Conservation (phyloP, 2,797 vertebrate species). For the Clarias platycephalus region DNA sequence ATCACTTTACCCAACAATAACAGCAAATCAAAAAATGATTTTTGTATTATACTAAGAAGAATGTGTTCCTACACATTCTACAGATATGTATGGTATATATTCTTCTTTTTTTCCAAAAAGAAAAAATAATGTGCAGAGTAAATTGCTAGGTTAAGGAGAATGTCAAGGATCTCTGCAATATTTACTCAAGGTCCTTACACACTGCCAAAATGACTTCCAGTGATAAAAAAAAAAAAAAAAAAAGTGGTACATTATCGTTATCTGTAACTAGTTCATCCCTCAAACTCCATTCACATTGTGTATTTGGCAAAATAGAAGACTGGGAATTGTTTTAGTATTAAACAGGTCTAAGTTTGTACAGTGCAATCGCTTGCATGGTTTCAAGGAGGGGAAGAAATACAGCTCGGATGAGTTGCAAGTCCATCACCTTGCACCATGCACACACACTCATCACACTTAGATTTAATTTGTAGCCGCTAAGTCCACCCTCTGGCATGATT, state of each 20-base stretch:
- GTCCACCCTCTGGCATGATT: background rate
- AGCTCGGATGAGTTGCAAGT: background rate
- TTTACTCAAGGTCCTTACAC: background rate
- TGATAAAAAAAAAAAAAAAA: background rate
- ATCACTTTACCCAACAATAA: background rate
- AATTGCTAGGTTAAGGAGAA: background rate
- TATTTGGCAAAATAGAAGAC: background rate
- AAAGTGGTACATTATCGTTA: too few species aligned
- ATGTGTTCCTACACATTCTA: too few species aligned
- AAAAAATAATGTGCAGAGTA: background rate
- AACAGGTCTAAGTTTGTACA: background rate
- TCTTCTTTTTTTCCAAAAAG: too few species aligned
- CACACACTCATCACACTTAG: background rate
- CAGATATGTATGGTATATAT: too few species aligned
- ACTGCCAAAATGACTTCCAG: background rate
- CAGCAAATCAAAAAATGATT: background rate
- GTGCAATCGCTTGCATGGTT: background rate
- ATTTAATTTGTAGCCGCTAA: background rate
- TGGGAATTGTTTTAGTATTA: background rate
- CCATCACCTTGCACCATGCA: background rate
- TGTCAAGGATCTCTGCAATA: background rate
- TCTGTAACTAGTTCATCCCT: background rate
- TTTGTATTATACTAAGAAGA: too few species aligned
- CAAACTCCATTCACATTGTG: background rate
- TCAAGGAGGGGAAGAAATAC: background rate